A percentile compares a stretch with the other conserved stretches of the same genome.
Evolutionary conservation across 2,888 invertebrate species (phyloP).

Genomic region (Andrena minutula): DNA sequence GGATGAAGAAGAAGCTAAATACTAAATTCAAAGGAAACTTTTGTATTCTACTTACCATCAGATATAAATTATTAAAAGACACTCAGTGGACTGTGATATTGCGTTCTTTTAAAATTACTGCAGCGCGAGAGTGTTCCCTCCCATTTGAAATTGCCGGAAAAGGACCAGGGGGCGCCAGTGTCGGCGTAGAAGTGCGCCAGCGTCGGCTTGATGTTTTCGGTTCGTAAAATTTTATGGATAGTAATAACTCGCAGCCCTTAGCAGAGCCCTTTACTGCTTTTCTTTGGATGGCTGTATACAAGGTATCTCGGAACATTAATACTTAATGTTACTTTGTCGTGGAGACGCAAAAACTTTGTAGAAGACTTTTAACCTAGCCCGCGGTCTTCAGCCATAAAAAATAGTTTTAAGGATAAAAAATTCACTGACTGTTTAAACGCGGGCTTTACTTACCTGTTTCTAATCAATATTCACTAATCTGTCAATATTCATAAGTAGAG

Average conservation of each 20-base stretch:
- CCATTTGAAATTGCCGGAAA: not conserved
- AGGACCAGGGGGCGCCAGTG: slow-evolving; percentile 11
- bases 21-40: too few relatives aligned
- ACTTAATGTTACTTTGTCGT: slow-evolving; percentile 12
- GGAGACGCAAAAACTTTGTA: not conserved
- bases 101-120: too few relatives aligned
- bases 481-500: too few relatives aligned
- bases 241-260: slow-evolving; percentile 66
- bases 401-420: not conserved
- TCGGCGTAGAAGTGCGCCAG: slow-evolving; percentile 27
- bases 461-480: too few relatives aligned
- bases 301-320: slow-evolving; percentile 12
- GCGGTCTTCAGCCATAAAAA: too few relatives aligned
- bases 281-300: slow-evolving; percentile 34
- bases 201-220: slow-evolving; percentile 73
- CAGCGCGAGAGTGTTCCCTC: not conserved
- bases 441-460: too few relatives aligned
- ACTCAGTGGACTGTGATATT: too few relatives aligned
- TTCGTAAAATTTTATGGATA: slow-evolving; percentile 74
- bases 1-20: not conserved
- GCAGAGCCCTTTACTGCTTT: slow-evolving; percentile 59
- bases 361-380: not conserved
- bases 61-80: too few relatives aligned
- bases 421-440: not conserved
- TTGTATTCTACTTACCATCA: too few relatives aligned